Conservation (phyloP, 2,797 vertebrate genomes). For the Neostethus bicornis region DNA sequence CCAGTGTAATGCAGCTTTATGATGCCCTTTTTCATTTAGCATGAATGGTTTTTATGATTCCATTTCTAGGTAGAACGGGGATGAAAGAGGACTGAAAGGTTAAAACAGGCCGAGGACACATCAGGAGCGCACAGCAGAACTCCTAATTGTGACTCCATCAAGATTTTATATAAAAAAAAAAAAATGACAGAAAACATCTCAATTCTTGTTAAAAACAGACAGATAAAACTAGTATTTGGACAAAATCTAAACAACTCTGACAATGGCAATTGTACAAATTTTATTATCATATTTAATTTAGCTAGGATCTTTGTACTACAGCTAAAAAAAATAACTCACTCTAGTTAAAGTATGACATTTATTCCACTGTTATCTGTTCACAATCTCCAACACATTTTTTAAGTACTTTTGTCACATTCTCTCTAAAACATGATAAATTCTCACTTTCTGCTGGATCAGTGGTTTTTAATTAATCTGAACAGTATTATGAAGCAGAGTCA, state of each 20-base stretch:
- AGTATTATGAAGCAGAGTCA: conserved; percentile 2
- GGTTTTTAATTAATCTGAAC: conserved; percentile 14
- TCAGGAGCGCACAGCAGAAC: conserved; percentile 34
- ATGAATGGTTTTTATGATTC: conserved; percentile 82
- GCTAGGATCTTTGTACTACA: conserved; percentile 21
- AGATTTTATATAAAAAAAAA: background rate
- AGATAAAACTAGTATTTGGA: conserved; percentile 35
- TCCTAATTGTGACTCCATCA: conserved; percentile 18
- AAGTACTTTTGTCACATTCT: conserved; percentile 8
- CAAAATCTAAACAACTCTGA: conserved; percentile 26
- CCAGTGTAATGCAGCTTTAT: conserved; percentile 77
- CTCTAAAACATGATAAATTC: conserved; percentile 3
- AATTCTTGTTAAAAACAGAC: conserved; percentile 2
- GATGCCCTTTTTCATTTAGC: conserved; percentile 82
- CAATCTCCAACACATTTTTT: conserved; percentile 12
- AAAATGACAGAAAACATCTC: conserved; percentile 25
- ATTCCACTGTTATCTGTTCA: conserved; percentile 20
- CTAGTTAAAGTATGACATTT: conserved; percentile 31
- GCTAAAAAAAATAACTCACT: conserved; percentile 8
- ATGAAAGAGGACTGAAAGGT: conserved; percentile 59
- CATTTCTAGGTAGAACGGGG: conserved; percentile 76
- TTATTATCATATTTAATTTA: conserved; percentile 55
- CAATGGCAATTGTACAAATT: conserved; percentile 27
- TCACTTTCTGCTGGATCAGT: conserved; percentile 4
- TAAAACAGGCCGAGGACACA: conserved; percentile 62